Evolutionary conservation across 1,140 invertebrate species (phyloP), one percentile per base, ranked within the genome.

Genomic region (Andrena cerasifolii): DNA sequence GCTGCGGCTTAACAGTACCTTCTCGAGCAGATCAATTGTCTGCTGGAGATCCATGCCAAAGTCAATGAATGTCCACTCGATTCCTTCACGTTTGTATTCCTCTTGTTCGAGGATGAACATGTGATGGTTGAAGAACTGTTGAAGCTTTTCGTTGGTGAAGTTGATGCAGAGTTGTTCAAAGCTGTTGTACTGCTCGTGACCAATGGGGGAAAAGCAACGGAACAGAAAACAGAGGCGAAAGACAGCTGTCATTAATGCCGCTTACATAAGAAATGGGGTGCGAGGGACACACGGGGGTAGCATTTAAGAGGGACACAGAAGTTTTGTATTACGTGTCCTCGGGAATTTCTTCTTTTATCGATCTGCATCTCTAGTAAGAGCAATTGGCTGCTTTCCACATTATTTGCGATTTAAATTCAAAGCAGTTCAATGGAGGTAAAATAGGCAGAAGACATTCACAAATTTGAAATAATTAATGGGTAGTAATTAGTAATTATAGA

Each of bases 121-220:
- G 92, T 96, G 95, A 82, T 95, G 95, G 89, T 95, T 95, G 94
- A 95, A 96, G 93, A 96, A 96, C 86, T 96, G 95, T 86, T 96
- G 95, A 66, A 96, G 93, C 85, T 95, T 94, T 91, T 96, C 95
- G 90, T 96, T 96, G 89, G 95, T 96, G 93, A 96, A 96, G 93
- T 96, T 96, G 93, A 96, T 97, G 92, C 96, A 94, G 79, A 93
- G 89, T 82, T 93, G 92, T 82, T 93, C 92, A 85, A 93, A 93
- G 83, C 92, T 93, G 91, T 93, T 92, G 91, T 92, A 92, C 92
- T 93, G 90, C 89, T 87, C 88, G 87, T 76, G 51, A 66, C 76
- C 51, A 78, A 31, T 79, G 70, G 53, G 66, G 71, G 40, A 72
- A 66, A 84, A 84, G 71, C 68, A 66, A 81, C 49, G 70, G 49